These are phyloP conservation scores for Sebastes schlegelii DNA, from an alignment of 2,113 vertebrate genomes.

Conservation along the genomic window DNA sequence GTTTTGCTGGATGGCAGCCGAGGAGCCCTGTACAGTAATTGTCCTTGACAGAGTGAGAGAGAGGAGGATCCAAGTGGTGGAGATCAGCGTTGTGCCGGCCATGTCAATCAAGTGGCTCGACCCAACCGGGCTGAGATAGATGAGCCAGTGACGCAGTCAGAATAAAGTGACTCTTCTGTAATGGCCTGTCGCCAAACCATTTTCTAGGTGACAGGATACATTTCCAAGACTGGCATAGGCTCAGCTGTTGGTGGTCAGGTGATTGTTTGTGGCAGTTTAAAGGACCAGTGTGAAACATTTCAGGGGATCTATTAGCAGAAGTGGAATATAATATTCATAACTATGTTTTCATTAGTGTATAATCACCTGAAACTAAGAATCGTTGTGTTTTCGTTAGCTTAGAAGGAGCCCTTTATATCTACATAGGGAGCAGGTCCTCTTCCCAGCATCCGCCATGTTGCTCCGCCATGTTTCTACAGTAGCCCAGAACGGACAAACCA, in stretches of 20 bases:
- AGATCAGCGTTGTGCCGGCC: slow-evolving; percentile 56
- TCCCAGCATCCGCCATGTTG: no score
- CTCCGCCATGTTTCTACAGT: no score
- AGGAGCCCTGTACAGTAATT: slow-evolving; percentile 62
- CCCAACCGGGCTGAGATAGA: slow-evolving; percentile 35
- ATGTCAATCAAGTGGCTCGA: slow-evolving; percentile 70
- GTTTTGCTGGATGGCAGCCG: slow-evolving; percentile 53
- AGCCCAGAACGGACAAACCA: no score
- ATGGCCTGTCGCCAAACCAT: slow-evolving; percentile 75
- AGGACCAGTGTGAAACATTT: neutral
- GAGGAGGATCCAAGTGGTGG: slow-evolving; percentile 56
- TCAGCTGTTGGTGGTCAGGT: slow-evolving; percentile 39
- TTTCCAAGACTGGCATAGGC: slow-evolving; percentile 44
- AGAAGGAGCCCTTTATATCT: no score
- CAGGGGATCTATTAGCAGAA: no score
- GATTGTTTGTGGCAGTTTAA: slow-evolving; percentile 37
- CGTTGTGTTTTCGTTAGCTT: no score
- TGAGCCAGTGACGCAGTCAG: slow-evolving; percentile 55
- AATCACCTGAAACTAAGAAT: no score
- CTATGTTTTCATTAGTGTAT: no score
- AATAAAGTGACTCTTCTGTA: slow-evolving; percentile 75
- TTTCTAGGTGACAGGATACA: slow-evolving; percentile 71
- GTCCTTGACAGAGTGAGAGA: slow-evolving; percentile 71
- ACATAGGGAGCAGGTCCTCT: no score
- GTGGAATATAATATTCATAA: no score